Base-by-base conservation (phyloP, 1,140 invertebrate genomes). In the Odontomachus brunneus region DNA sequence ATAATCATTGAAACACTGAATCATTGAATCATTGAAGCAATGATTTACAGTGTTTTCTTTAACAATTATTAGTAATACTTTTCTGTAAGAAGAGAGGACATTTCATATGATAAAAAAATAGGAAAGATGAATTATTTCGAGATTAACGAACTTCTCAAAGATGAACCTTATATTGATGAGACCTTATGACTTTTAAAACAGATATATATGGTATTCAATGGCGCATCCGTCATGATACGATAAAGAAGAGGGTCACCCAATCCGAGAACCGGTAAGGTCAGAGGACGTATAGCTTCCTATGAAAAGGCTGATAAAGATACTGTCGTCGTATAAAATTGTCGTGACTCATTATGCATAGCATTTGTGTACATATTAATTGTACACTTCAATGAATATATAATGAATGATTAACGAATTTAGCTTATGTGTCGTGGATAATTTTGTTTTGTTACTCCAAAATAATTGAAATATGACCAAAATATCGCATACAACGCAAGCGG, bases 231-330 rank as follows among this genome's bases (percentile, higher is more conserved):
- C 49, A 11, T 12, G 59, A 75, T 75, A 22, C 69, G 73, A 75
- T 63, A 75, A 75, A 63, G 59, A 63, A 63, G 59, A 63, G 62
- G 44, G 14, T 26, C 38, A 75, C 62, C 57, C 57, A 62, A 62
- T 75, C 59, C 14, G 24, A 74, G 72, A 74, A 62, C 22, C 71
- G 19, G 17, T 62, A 48, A 29, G 73, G 57, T 75, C 59, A 75
- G 24, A 9, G 73, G 73, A 75, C 57, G 59, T n/a, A 49, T 19
- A 48, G 38, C 38, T 63, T 75, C 73, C 14, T 60, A 7, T 14
- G 44, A 75, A 75, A 38, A 63, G 49, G n/a, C 44, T 51, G 73
- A 74, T 63, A 75, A n/a, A 75, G 59, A 63, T 5, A 69, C 29
- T 55, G 72, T 81, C 76, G 48, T 48, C 59, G 24, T 59, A 44